phyloP scores from a whole-genome alignment of 2,888 invertebrate genomes.

The Drosophila melanocephala region DNA sequence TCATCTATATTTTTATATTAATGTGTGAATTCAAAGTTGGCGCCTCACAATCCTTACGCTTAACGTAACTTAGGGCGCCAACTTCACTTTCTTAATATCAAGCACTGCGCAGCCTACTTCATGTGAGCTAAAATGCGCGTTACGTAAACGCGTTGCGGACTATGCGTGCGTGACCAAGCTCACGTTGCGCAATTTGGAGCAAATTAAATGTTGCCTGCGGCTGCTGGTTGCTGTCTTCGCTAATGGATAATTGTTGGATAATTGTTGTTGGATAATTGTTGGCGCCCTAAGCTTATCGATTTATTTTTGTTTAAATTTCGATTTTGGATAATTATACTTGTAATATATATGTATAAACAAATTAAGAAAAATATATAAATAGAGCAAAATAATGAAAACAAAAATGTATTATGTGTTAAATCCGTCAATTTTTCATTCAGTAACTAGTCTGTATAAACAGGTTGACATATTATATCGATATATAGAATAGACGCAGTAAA shows the following conservation, averaged over 20 bases:
- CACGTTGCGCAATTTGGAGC: conserved; percentile 9
- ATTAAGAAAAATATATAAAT: too few species aligned
- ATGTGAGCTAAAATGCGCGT: neutral
- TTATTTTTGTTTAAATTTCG: neutral
- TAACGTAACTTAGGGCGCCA: neutral
- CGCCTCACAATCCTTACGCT: conserved; percentile 8
- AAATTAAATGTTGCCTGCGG: neutral
- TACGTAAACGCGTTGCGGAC: neutral
- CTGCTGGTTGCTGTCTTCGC: conserved; percentile 36
- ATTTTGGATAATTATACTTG: too few species aligned
- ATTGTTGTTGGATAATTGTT: neutral
- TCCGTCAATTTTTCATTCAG: neutral
- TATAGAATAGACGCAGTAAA: conserved; percentile 28
- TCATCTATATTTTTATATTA: neutral
- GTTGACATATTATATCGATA: neutral
- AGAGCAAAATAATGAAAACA: neutral
- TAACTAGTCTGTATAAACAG: neutral
- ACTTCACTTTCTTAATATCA: neutral
- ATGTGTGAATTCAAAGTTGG: conserved; percentile 10
- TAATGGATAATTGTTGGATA: neutral
- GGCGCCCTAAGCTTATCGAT: neutral
- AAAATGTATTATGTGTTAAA: too few species aligned
- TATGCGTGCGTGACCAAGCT: neutral
- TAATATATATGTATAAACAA: neutral
- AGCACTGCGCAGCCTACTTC: conserved; percentile 19